Conservation (phyloP, 2,797 vertebrate species). For the Phrynocephalus forsythii region DNA sequence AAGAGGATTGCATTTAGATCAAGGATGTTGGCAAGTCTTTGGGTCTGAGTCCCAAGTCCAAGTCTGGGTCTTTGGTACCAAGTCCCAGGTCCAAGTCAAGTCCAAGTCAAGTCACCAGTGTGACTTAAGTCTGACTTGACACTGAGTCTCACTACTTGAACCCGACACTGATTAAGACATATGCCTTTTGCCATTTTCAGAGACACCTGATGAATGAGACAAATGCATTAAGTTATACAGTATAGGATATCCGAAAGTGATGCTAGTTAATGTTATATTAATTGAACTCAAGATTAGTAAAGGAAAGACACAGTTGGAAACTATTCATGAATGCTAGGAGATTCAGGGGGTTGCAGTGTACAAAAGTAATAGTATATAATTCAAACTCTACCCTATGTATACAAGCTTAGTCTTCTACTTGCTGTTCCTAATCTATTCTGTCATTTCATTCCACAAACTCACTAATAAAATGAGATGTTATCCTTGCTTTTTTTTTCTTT, state of each 20-base stretch:
- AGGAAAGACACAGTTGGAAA: neutral
- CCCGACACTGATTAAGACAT: neutral
- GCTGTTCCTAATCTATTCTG: neutral
- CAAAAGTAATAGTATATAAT: no score
- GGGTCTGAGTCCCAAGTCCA: no score
- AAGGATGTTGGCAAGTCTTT: no score
- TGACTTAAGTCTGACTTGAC: no score
- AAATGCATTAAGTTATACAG: neutral
- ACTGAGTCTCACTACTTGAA: no score
- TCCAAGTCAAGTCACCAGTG: no score
- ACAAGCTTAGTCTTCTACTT: neutral
- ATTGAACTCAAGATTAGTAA: neutral
- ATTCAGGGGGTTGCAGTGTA: no score
- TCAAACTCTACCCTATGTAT: no score
- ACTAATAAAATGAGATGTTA: no score
- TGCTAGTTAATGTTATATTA: neutral
- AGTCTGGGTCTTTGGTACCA: no score
- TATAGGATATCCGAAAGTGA: slow-evolving; percentile 25
- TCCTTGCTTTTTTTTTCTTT: neutral
- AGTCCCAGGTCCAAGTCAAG: no score
- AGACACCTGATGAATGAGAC: slow-evolving; percentile 12
- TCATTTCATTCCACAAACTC: neutral
- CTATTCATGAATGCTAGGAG: no score
- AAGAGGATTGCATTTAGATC: neutral
- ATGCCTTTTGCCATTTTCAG: neutral